phyloP scores from a whole-genome alignment of 1,140 invertebrate species.

The Telenomus remus region DNA sequence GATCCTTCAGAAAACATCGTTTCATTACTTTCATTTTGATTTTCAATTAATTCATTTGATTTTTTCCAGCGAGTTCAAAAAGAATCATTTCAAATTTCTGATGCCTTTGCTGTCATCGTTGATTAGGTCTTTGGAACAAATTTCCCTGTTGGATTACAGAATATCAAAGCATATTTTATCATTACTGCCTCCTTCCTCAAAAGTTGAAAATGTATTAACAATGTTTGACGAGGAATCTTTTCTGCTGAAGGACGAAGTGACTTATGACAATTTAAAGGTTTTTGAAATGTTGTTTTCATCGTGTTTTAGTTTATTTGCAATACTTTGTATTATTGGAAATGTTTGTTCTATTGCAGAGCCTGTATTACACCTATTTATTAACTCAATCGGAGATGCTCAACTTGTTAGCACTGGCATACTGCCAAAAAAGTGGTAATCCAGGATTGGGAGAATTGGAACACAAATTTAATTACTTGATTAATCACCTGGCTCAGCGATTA shows the following conservation, averaged over 20 bases:
- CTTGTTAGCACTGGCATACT: conserved; percentile 63
- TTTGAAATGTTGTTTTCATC: not conserved
- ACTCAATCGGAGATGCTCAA: conserved; percentile 69
- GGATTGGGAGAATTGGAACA: conserved; percentile 47
- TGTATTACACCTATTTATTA: conserved; percentile 68
- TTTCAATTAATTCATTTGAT: conserved; percentile 10
- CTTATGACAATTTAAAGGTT: conserved; percentile 64
- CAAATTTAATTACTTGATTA: conserved; percentile 54
- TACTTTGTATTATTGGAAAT: conserved; percentile 21
- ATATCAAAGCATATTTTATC: conserved; percentile 53
- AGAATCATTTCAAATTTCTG: conserved; percentile 60
- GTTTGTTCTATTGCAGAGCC: conserved; percentile 57
- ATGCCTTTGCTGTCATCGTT: conserved; percentile 61
- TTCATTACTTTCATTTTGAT: no score
- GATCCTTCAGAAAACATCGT: no score
- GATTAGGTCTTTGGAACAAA: conserved; percentile 60
- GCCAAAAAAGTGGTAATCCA: conserved; percentile 34
- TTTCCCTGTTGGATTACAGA: conserved; percentile 59
- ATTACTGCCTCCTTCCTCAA: conserved; percentile 50
- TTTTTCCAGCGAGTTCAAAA: conserved; percentile 58
- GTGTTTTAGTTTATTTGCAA: conserved; percentile 5
- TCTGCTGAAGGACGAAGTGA: conserved; percentile 59
- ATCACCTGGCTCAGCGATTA: conserved; percentile 48
- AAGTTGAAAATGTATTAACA: conserved; percentile 55
- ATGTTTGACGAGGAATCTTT: conserved; percentile 59